phyloP scores from a whole-genome alignment of 2,113 vertebrate genomes.

The Ciconia boyciana region DNA sequence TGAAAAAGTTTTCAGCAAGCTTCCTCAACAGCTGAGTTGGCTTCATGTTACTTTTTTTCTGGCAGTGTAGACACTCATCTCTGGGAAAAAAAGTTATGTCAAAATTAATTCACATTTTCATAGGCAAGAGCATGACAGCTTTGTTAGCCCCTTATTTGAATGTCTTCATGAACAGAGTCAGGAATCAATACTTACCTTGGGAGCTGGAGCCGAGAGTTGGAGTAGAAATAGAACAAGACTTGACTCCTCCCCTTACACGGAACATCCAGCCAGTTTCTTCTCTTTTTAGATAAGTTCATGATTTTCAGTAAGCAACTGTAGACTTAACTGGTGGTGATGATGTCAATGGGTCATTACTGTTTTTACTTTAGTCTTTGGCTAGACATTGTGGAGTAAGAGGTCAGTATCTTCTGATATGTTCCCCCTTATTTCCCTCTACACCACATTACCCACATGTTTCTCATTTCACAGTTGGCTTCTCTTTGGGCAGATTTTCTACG shows the following conservation, averaged over 20 bases:
- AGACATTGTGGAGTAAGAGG: background rate
- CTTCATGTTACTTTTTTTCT: background rate
- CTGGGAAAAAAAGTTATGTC: background rate
- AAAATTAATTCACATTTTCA: background rate
- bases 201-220: background rate
- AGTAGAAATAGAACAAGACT: background rate
- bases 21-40: background rate
- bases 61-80: background rate
- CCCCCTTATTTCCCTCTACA: background rate
- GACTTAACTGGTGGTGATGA: background rate
- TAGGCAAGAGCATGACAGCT: background rate
- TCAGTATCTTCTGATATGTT: background rate
- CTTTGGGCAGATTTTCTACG: background rate
- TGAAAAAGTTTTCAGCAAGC: background rate
- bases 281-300: background rate
- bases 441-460: background rate
- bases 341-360: background rate
- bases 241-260: background rate
- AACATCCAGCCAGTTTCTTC: background rate
- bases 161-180: background rate
- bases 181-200: background rate
- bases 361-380: background rate
- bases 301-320: background rate
- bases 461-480: background rate
- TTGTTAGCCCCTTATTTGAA: background rate